These are phyloP conservation scores for Petrocephalus microphthalmus DNA, from an alignment of 2,113 vertebrate genomes.

Conservation along the genomic window DNA sequence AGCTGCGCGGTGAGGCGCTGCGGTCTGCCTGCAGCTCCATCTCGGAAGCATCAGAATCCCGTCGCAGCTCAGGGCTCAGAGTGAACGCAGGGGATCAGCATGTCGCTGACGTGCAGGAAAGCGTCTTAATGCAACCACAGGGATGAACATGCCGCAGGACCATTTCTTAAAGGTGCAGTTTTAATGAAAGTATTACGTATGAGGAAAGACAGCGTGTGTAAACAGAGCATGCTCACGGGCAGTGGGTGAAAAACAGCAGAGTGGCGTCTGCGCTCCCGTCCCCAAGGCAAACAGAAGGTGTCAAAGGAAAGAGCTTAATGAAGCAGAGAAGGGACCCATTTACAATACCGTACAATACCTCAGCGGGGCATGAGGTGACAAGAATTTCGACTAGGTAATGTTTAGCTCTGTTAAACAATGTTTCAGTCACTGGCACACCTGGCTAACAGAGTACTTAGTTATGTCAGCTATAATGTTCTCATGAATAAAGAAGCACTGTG, in stretches of 20 bases:
- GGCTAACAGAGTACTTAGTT: neutral
- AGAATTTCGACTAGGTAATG: neutral
- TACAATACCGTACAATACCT: neutral
- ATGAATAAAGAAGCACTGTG: neutral
- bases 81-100: neutral
- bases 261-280: neutral
- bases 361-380: neutral
- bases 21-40: slow-evolving; percentile 19
- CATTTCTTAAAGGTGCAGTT: neutral
- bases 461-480: neutral
- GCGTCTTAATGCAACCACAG: neutral
- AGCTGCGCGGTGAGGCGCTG: slow-evolving; percentile 23
- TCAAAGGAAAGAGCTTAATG: neutral
- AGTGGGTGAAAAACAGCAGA: neutral
- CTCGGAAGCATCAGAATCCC: slow-evolving; percentile 9
- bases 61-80: neutral
- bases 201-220: neutral
- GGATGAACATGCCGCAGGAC: neutral
- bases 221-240: neutral
- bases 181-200: neutral
- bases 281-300: neutral
- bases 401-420: neutral
- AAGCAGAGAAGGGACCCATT: neutral
- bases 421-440: neutral
- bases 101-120: neutral